These are phyloP conservation scores for Anarhynchus alexandrinus DNA, from an alignment of 2,113 vertebrate genomes.

Conservation along the genomic window DNA sequence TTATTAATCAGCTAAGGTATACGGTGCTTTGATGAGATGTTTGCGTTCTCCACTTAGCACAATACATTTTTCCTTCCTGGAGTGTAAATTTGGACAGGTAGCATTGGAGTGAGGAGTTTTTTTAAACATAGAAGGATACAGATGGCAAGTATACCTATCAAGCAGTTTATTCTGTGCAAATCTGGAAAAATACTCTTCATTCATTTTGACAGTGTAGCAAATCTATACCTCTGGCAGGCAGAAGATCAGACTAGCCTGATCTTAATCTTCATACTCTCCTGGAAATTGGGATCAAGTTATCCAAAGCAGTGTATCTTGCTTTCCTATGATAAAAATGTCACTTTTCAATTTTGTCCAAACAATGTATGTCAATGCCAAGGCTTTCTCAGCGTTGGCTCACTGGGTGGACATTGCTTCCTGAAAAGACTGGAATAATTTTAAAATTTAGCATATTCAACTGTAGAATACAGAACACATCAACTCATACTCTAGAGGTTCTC, in stretches of 20 bases:
- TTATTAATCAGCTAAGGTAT: background rate
- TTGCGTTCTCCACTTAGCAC: background rate
- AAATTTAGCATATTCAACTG: background rate
- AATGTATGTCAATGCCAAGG: background rate
- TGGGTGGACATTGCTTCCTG: background rate
- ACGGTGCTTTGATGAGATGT: background rate
- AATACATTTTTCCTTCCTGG: background rate
- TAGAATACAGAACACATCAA: background rate
- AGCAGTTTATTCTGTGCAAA: background rate
- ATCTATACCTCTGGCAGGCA: background rate
- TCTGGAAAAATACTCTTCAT: background rate
- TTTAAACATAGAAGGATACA: background rate
- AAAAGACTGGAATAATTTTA: background rate
- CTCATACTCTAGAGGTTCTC: background rate
- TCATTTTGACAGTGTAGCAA: background rate
- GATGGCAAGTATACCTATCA: background rate
- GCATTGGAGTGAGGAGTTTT: background rate
- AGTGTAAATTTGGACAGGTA: background rate
- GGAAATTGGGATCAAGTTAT: background rate
- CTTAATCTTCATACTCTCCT: background rate
- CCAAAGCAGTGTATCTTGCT: background rate
- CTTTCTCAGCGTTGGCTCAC: background rate
- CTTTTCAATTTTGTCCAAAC: background rate
- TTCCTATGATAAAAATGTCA: background rate
- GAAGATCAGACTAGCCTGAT: background rate